Evolutionary conservation across 2,797 vertebrate genomes (phyloP).

Genomic region (Cirrhinus mrigala): DNA sequence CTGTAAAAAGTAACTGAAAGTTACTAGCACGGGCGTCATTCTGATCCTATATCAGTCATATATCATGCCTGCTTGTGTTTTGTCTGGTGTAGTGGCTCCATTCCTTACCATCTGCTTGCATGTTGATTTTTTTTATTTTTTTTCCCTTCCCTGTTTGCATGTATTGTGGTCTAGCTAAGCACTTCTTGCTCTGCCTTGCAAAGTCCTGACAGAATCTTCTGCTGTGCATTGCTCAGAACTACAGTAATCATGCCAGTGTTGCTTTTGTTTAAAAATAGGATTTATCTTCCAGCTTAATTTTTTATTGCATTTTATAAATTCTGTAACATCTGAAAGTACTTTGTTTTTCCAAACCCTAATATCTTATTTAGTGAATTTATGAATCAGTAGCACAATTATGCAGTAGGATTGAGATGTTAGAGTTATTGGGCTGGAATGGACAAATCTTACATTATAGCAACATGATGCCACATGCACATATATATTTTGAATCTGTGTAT

Average conservation of each 20-base stretch:
- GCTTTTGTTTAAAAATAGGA: neutral
- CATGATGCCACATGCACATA: neutral
- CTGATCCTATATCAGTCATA: conserved; percentile 1
- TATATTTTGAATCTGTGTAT: neutral
- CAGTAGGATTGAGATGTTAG: neutral
- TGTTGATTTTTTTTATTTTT: neutral
- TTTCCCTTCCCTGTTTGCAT: neutral
- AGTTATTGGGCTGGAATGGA: conserved; percentile 38
- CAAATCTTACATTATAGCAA: conserved; percentile 2
- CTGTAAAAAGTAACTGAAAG: neutral
- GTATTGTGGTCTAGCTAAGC: conserved; percentile 20
- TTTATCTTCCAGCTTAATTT: neutral
- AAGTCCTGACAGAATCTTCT: conserved; percentile 6
- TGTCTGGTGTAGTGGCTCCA: conserved; percentile 40
- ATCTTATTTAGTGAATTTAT: neutral
- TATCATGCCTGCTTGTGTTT: conserved; percentile 33
- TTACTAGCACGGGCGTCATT: conserved; percentile 24
- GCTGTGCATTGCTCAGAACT: neutral
- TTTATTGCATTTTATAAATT: neutral
- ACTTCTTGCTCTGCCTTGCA: conserved; percentile 26
- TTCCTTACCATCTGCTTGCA: conserved; percentile 31
- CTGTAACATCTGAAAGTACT: neutral
- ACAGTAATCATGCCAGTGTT: neutral
- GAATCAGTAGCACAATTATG: conserved; percentile 7
- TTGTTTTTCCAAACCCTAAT: neutral